Evolutionary conservation across 2,888 invertebrate species (phyloP).

Genomic region (Diploptera punctata): DNA sequence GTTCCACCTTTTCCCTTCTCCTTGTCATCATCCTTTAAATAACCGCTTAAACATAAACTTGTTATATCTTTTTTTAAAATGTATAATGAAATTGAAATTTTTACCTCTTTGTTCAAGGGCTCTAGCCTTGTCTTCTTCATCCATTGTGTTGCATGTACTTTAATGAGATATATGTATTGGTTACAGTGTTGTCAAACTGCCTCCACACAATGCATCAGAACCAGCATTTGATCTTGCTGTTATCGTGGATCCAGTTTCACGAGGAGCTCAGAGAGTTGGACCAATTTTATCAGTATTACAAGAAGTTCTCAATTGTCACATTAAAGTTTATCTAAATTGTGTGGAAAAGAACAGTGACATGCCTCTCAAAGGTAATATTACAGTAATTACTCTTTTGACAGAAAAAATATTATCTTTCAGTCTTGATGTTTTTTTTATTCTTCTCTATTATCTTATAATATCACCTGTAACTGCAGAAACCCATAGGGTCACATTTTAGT

Average conservation of each 20-base stretch:
- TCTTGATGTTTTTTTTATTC: no score
- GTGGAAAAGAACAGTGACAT: conserved; percentile 97
- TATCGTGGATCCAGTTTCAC: conserved; percentile 92
- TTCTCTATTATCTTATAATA: no score
- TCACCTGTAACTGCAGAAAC: no score
- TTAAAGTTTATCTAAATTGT: conserved; percentile 90
- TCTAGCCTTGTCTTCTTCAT: no score
- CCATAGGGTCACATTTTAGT: no score
- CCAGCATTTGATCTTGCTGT: conserved; percentile 80
- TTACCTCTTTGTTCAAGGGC: no score
- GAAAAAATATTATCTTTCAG: no score
- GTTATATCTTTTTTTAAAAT: no score
- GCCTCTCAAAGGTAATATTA: conserved; percentile 85
- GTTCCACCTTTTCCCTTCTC: neutral
- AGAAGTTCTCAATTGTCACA: conserved; percentile 87
- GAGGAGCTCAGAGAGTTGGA: conserved; percentile 91
- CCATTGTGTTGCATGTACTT: neutral
- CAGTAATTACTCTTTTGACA: no score
- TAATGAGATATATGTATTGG: conserved; percentile 18
- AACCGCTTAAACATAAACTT: no score
- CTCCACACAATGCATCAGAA: conserved; percentile 59
- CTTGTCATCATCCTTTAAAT: no score
- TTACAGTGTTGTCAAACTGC: conserved; percentile 59
- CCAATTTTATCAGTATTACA: conserved; percentile 82
- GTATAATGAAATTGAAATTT: no score